Conservation (phyloP, 2,797 vertebrate genomes). For the Manis pentadactyla region DNA sequence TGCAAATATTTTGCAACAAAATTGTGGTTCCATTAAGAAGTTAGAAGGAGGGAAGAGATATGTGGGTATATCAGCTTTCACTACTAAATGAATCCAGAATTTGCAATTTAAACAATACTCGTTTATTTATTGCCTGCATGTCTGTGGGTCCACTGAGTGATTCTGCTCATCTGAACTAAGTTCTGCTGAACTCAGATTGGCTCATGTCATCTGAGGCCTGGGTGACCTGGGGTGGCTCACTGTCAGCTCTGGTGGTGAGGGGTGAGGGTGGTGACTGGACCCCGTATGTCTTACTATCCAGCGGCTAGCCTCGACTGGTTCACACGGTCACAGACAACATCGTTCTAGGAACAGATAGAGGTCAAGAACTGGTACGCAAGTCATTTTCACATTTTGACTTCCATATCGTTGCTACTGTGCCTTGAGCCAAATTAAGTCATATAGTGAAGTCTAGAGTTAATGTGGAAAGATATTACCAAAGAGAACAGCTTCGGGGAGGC, state of each 20-base stretch:
- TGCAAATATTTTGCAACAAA: neutral
- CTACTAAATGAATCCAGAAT: neutral
- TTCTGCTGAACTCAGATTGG: neutral
- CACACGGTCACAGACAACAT: neutral
- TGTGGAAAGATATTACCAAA: neutral
- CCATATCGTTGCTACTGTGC: neutral
- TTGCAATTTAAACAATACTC: neutral
- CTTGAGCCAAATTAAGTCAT: neutral
- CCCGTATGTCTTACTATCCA: neutral
- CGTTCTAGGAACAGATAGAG: neutral
- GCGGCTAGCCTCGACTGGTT: neutral
- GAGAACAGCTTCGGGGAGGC: neutral
- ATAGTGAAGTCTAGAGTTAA: neutral
- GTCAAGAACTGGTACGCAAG: neutral
- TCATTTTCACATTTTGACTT: neutral
- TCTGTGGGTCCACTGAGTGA: neutral
- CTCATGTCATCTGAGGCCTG: neutral
- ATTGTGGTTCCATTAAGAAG: neutral
- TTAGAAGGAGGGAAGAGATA: neutral
- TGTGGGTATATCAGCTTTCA: neutral
- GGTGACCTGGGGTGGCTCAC: neutral
- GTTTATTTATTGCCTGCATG: neutral
- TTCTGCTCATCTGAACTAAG: neutral
- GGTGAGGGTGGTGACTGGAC: neutral
- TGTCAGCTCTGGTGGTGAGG: neutral